Conservation (phyloP, 1,140 invertebrate genomes). For the Drosophila lini region DNA sequence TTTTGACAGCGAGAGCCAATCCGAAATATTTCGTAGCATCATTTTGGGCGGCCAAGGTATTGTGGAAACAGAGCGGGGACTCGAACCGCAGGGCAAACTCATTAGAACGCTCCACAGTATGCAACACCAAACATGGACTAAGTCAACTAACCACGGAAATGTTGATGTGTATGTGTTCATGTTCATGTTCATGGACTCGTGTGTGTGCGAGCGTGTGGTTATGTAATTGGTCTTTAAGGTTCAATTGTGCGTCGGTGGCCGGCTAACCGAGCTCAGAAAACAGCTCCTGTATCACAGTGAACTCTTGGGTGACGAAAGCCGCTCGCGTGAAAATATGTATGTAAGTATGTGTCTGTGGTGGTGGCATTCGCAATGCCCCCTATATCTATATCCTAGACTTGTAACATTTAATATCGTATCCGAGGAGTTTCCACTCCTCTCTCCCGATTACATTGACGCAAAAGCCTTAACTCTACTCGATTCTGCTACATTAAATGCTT, state of each 20-base stretch:
- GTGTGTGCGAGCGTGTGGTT: constrained; percentile 26
- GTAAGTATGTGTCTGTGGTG: constrained; percentile 5
- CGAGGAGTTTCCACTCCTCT: not conserved
- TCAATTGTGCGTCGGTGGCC: constrained; percentile 38
- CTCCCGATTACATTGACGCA: constrained; percentile 19
- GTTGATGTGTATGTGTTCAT: constrained; percentile 34
- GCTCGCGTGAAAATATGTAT: constrained; percentile 18
- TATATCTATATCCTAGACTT: constrained; percentile 7
- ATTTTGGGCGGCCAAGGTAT: not conserved
- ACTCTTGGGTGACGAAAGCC: constrained; percentile 34
- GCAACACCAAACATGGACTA: constrained; percentile 57
- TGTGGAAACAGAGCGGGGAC: not conserved
- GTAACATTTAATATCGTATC: constrained; percentile 31
- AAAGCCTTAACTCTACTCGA: constrained; percentile 27
- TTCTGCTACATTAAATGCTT: constrained; percentile 51
- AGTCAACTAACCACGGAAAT: constrained; percentile 52
- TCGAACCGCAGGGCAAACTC: constrained; percentile 38
- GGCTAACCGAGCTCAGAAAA: constrained; percentile 30
- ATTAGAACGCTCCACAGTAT: constrained; percentile 49
- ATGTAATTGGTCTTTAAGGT: constrained; percentile 47
- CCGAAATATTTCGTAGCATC: not conserved
- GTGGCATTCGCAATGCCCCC: constrained; percentile 34
- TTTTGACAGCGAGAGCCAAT: not conserved
- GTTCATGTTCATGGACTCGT: constrained; percentile 17
- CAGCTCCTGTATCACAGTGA: constrained; percentile 51